These are phyloP conservation scores for Eupeodes corollae DNA, from an alignment of 1,140 invertebrate species.

Conservation along the genomic window DNA sequence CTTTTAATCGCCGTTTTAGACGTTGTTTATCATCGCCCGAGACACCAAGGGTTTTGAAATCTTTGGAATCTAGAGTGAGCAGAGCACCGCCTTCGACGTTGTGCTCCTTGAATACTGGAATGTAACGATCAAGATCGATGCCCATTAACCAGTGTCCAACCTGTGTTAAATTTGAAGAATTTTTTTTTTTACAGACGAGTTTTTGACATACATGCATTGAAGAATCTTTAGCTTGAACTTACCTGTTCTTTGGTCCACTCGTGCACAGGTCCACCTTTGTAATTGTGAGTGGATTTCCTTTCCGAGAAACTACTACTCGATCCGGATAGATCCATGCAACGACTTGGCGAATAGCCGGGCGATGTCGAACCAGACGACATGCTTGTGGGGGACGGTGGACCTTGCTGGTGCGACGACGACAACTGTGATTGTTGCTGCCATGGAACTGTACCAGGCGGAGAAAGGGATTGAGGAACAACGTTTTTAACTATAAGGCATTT, in stretches of 20 bases:
- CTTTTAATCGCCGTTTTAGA: conserved; percentile 81
- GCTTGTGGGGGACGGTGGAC: conserved; percentile 50
- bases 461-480: conserved; percentile 46
- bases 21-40: conserved; percentile 66
- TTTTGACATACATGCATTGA: background rate
- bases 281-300: conserved; percentile 42
- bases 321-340: conserved; percentile 39
- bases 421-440: conserved; percentile 46
- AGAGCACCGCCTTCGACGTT: conserved; percentile 73
- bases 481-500: conserved; percentile 44
- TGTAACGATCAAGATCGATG: conserved; percentile 71
- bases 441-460: conserved; percentile 45
- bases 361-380: conserved; percentile 49
- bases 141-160: conserved; percentile 80
- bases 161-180: conserved; percentile 34
- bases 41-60: conserved; percentile 77
- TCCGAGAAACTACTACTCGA: conserved; percentile 43
- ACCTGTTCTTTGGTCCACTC: conserved; percentile 85
- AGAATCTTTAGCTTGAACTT: too few species aligned
- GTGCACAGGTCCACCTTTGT: conserved; percentile 57
- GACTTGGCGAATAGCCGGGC: conserved; percentile 38
- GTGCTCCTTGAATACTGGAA: conserved; percentile 69
- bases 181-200: background rate
- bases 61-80: conserved; percentile 70
- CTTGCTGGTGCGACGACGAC: conserved; percentile 40